phyloP scores from a whole-genome alignment of 2,888 invertebrate genomes.

The Torymus aiolomorphi region DNA sequence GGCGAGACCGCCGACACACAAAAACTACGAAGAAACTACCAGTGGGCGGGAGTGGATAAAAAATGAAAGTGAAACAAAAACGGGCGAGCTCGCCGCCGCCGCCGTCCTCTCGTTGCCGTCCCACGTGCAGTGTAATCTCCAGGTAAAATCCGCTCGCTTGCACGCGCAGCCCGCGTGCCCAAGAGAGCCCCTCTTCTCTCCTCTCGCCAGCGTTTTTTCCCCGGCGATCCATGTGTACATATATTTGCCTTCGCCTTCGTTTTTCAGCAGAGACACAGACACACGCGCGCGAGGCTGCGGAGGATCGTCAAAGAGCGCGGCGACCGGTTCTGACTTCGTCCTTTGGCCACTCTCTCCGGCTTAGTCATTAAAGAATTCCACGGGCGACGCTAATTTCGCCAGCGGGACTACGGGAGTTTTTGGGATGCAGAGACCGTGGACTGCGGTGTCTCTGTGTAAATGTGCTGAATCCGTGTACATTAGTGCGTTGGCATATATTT shows the following conservation, averaged over 20 bases:
- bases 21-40: slow-evolving; percentile 43
- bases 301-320: slow-evolving; percentile 30
- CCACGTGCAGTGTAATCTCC: slow-evolving; percentile 43
- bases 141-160: slow-evolving; percentile 36
- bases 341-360: slow-evolving; percentile 5
- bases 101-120: not conserved
- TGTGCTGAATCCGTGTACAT: no score
- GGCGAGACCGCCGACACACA: not conserved
- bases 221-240: not conserved
- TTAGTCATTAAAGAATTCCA: slow-evolving; percentile 41
- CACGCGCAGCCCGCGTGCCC: no score
- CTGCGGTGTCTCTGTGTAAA: no score
- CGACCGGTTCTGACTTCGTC: slow-evolving; percentile 40
- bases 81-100: not conserved
- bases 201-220: slow-evolving; percentile 44
- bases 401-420: slow-evolving; percentile 6
- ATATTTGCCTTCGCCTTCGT: not conserved
- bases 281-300: not conserved
- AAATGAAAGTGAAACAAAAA: slow-evolving; percentile 26
- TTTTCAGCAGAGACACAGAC: slow-evolving; percentile 22
- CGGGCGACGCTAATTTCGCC: slow-evolving; percentile 34
- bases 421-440: no score
- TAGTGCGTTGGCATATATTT: no score
- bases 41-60: slow-evolving; percentile 11
- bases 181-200: no score